Evolutionary conservation across 1,140 invertebrate species (phyloP), one percentile per base, ranked within the genome.

Genomic region (Dendroctonus valens): DNA sequence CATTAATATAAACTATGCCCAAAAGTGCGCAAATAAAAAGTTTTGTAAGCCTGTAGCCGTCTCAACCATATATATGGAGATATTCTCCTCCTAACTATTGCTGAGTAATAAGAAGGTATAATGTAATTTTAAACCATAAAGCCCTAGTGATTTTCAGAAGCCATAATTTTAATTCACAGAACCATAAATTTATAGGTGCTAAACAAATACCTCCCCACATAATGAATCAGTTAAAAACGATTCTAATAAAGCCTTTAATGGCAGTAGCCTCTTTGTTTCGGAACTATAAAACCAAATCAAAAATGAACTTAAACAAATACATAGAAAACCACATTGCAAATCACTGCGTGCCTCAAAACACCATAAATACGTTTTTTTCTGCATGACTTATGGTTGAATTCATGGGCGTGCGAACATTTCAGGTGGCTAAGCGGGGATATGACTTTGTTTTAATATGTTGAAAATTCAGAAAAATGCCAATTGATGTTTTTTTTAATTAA

Each of bases 201-300:
- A 52, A 52, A 52, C 50, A 52, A 52, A 52, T 52, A 52, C 46
- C 46, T 14, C 11, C 50, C 50, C 50, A 52, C 50, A 52, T 52
- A 52, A 52, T 52, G 50, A 52, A 52, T 52, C 50, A 52, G 50
- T 52, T 52, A 52, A 52, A 52, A 52, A 52, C 50, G 50, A 52
- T 12, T 26, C 50, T 52, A 52, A 52, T 52, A 52, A 52, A 52
- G 50, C 7, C 14, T 52, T 52, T 52, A 52, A 52, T 52, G 50
- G 50, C 50, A 26, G 50, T 52, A 52, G 50, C 50, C 15, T n/a
- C 50, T 52, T 52, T 52, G 50, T 52, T 26, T 52, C n/a, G 50
- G 8, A 26, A 26, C 50, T 12, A 52, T 52, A 52, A 52, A 52
- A 52, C 50, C 50, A 26, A 52, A 52, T 52, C 50, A 52, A 52